These are phyloP conservation scores for Philhelius pedissequus DNA, from an alignment of 2,888 invertebrate species.

Conservation along the genomic window DNA sequence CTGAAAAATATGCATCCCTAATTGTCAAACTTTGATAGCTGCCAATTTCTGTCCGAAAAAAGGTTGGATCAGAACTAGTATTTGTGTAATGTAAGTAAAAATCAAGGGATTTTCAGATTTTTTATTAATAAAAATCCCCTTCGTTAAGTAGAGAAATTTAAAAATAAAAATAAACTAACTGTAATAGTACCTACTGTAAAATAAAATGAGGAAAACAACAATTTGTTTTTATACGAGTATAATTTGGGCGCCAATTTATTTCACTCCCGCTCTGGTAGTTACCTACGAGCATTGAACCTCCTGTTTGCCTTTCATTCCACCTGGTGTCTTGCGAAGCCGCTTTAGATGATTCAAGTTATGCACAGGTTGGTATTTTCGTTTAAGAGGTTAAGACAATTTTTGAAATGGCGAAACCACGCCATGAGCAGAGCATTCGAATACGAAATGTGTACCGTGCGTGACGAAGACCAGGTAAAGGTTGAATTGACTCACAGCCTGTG, in stretches of 20 bases:
- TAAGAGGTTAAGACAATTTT: background rate
- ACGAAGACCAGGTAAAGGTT: background rate
- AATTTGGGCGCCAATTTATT: background rate
- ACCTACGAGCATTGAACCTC: background rate
- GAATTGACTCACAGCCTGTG: background rate
- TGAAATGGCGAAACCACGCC: background rate
- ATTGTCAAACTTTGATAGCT: too few species aligned
- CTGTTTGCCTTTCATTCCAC: background rate
- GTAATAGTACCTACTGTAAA: too few species aligned
- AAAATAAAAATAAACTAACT: too few species aligned
- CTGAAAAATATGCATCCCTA: too few species aligned
- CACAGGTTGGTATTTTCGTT: background rate
- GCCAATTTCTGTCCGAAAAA: too few species aligned
- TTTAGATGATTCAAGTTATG: background rate
- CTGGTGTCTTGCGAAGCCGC: background rate
- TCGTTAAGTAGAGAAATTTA: too few species aligned
- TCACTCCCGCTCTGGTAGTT: background rate
- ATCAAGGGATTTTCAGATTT: too few species aligned
- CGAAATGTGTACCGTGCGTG: slow-evolving; percentile 8
- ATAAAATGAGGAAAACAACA: too few species aligned
- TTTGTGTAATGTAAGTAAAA: too few species aligned
- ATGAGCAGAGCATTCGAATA: background rate
- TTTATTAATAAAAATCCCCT: too few species aligned
- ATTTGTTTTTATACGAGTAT: too few species aligned
- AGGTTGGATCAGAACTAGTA: too few species aligned